Conservation (phyloP, 2,797 vertebrate genomes). For the Anguilla megastoma region DNA sequence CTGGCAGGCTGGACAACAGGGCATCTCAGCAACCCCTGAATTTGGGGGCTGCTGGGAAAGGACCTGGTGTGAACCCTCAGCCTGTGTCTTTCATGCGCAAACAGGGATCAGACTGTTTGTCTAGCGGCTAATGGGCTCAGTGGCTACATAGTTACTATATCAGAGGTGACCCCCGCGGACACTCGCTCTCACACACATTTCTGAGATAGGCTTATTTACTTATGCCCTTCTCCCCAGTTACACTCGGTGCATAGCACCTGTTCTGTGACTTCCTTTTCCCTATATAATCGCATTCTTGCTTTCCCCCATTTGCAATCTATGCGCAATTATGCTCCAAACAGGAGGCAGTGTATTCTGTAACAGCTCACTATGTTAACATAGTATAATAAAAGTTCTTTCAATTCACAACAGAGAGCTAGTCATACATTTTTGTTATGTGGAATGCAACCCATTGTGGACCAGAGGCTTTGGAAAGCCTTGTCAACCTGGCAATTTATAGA, state of each 20-base stretch:
- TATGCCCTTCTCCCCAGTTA: not conserved
- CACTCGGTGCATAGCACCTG: not conserved
- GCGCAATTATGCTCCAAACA: not conserved
- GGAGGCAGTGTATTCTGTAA: not conserved
- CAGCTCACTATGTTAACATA: not conserved
- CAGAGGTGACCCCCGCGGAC: not conserved
- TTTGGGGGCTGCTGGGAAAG: not conserved
- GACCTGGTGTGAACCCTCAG: constrained; percentile 1
- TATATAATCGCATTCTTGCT: not conserved
- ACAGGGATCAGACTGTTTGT: constrained; percentile 24
- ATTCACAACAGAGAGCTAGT: not conserved
- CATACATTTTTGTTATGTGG: not conserved
- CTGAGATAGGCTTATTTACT: constrained; percentile 10
- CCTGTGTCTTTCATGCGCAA: constrained; percentile 14
- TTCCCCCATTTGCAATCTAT: not conserved
- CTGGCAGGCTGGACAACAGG: constrained; percentile 19
- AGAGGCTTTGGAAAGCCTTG: not conserved
- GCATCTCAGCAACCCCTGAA: not conserved
- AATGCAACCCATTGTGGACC: not conserved
- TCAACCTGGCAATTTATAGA: not conserved
- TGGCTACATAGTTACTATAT: constrained; percentile 15
- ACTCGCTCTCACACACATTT: not conserved
- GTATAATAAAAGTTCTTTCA: not conserved
- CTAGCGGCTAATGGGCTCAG: not conserved
- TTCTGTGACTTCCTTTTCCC: not conserved